Evolutionary conservation across 2,113 vertebrate species (phyloP).

Genomic region (Pao palembangensis): DNA sequence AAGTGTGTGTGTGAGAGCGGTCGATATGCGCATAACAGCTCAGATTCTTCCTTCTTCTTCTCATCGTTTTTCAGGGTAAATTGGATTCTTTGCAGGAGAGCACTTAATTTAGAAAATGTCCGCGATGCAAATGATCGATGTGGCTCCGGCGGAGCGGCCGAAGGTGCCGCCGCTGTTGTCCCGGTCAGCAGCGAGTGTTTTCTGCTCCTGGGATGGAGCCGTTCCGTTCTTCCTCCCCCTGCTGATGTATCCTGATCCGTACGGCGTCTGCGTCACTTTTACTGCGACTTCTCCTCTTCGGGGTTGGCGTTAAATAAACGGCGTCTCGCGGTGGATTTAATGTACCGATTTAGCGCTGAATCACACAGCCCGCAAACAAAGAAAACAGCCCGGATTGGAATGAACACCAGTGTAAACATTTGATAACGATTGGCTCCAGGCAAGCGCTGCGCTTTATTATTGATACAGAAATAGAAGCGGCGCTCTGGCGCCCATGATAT

Average conservation of each 20-base stretch:
- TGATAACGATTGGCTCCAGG: constrained; percentile 67
- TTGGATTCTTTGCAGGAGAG: constrained; percentile 69
- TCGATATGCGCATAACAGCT: constrained; percentile 69
- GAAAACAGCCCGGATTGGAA: constrained; percentile 51
- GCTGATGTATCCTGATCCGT: constrained; percentile 2
- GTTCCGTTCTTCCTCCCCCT: not conserved
- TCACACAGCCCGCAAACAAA: constrained; percentile 64
- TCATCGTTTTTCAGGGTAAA: constrained; percentile 62
- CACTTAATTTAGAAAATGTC: constrained; percentile 75
- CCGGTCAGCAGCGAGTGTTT: not conserved
- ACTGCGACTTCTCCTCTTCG: constrained; percentile 35
- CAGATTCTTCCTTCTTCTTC: constrained; percentile 29
- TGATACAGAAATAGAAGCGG: constrained; percentile 58
- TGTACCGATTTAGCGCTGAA: constrained; percentile 65
- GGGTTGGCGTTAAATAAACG: constrained; percentile 51
- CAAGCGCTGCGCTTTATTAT: constrained; percentile 60
- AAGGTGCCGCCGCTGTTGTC: too few species aligned
- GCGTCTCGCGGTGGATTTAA: constrained; percentile 64
- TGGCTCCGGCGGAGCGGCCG: constrained; percentile 20
- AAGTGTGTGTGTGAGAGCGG: constrained; percentile 38
- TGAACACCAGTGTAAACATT: constrained; percentile 65
- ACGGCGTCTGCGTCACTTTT: constrained; percentile 28
- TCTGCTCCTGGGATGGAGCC: constrained; percentile 9
- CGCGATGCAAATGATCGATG: constrained; percentile 75
- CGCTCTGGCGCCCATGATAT: constrained; percentile 24